Conservation (phyloP, 2,888 invertebrate species). For the Cerastis rubricosa region DNA sequence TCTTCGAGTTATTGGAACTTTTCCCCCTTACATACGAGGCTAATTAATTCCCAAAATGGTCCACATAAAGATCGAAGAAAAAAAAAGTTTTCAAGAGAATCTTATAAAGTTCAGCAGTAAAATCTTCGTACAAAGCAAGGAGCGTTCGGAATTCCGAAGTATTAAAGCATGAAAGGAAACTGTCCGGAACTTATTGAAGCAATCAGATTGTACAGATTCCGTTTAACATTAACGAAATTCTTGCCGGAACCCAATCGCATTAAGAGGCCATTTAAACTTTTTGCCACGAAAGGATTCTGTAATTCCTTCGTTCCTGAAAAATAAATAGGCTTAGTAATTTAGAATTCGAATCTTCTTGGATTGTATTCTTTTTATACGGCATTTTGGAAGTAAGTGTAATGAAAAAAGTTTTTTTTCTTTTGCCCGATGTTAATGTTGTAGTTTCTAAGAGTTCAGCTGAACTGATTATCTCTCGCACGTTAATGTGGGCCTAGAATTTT, state of each 20-base stretch:
- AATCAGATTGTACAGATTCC: conserved; percentile 88
- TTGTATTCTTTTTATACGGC: conserved; percentile 66
- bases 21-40: conserved; percentile 47
- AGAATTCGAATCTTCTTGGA: conserved; percentile 65
- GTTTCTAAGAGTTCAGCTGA: conserved; percentile 42
- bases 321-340: conserved; percentile 80
- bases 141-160: conserved; percentile 82
- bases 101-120: conserved; percentile 74
- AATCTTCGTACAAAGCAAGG: conserved; percentile 73
- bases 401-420: conserved; percentile 65
- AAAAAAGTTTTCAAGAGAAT: conserved; percentile 63
- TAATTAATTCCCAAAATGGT: conserved; percentile 64
- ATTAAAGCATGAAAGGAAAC: conserved; percentile 86
- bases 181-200: conserved; percentile 88
- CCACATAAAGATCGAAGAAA: conserved; percentile 63
- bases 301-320: conserved; percentile 80
- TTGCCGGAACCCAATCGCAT: conserved; percentile 87
- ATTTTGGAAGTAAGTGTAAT: conserved; percentile 66
- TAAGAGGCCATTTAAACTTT: conserved; percentile 88
- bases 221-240: conserved; percentile 88
- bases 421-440: conserved; percentile 51
- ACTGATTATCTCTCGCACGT: conserved; percentile 52
- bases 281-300: conserved; percentile 83
- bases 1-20: conserved; percentile 54
- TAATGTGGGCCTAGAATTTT: conserved; percentile 31